A percentile compares a stretch with the other conserved stretches of the same genome.
phyloP scores from a whole-genome alignment of 1,140 invertebrate genomes.

The Helicoverpa armigera region DNA sequence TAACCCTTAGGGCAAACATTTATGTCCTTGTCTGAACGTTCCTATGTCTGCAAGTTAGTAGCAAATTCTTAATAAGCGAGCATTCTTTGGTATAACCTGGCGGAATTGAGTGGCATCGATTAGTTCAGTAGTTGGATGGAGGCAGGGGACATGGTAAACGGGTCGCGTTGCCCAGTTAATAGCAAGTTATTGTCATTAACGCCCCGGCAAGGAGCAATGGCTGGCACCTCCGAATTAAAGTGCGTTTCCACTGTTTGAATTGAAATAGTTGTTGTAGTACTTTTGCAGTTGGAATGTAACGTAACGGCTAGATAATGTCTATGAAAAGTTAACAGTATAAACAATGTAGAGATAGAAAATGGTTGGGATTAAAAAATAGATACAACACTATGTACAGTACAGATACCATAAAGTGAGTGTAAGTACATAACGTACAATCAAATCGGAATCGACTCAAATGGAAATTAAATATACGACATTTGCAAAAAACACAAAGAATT shows the following conservation, averaged over 20 bases:
- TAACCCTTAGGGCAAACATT: not conserved
- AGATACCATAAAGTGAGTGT: too few relatives aligned
- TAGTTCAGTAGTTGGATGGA: conserved; percentile 14
- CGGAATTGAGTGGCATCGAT: conserved; percentile 32
- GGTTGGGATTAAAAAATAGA: too few relatives aligned
- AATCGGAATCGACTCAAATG: too few relatives aligned
- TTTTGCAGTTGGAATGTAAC: too few relatives aligned
- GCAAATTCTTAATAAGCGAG: conserved; percentile 50
- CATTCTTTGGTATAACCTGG: conserved; percentile 53
- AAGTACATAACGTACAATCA: too few relatives aligned
- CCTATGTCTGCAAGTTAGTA: conserved; percentile 5
- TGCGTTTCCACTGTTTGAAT: conserved; percentile 49
- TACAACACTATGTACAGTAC: too few relatives aligned
- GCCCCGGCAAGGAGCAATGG: conserved; percentile 56
- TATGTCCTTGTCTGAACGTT: not conserved
- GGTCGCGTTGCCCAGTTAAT: conserved; percentile 62
- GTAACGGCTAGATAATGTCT: too few relatives aligned
- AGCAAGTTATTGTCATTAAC: conserved; percentile 76
- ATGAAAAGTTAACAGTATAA: too few relatives aligned
- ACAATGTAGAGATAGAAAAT: too few relatives aligned
- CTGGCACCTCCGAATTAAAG: conserved; percentile 59
- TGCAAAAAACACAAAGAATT: too few relatives aligned
- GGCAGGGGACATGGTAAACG: conserved; percentile 23
- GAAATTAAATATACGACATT: too few relatives aligned
- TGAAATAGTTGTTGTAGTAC: too few relatives aligned